Percentiles rank a stretch among this genome's conserved stretches.
Conservation (phyloP, 2,113 vertebrate genomes). For the Tetrax tetrax region DNA sequence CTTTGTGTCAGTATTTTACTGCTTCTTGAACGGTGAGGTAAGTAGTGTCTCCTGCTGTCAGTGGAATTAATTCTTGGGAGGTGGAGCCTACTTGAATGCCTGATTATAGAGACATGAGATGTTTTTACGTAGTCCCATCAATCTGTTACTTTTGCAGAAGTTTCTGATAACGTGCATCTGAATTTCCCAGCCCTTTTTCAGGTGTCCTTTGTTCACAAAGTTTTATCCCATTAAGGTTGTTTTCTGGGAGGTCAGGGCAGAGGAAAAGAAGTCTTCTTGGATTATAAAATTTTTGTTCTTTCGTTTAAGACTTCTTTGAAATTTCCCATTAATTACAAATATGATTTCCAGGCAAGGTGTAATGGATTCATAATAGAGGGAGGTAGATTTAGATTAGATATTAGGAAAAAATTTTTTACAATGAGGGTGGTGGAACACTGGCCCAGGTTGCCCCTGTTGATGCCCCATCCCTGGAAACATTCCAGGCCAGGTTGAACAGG, state of each 20-base stretch:
- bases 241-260: not conserved
- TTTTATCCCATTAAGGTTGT: not conserved
- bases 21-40: constrained; percentile 99
- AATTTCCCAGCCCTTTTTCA: not conserved
- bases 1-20: constrained; percentile 99
- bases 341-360: not conserved
- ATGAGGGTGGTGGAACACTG: too few species aligned
- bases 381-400: too few species aligned
- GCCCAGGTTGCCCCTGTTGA: too few species aligned
- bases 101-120: not conserved
- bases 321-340: not conserved
- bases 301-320: not conserved
- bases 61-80: not conserved
- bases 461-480: too few species aligned
- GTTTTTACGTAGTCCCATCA: not conserved
- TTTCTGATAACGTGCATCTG: not conserved
- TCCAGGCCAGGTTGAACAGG: too few species aligned
- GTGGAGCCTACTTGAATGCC: not conserved
- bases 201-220: not conserved
- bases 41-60: constrained; percentile 40
- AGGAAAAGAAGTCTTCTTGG: not conserved
- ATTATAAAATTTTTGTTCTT: not conserved
- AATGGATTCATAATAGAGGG: too few species aligned
- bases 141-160: not conserved
- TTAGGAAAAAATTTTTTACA: too few species aligned